Evolutionary conservation across 1,140 invertebrate species (phyloP).

Genomic region (Fopius arisanus): DNA sequence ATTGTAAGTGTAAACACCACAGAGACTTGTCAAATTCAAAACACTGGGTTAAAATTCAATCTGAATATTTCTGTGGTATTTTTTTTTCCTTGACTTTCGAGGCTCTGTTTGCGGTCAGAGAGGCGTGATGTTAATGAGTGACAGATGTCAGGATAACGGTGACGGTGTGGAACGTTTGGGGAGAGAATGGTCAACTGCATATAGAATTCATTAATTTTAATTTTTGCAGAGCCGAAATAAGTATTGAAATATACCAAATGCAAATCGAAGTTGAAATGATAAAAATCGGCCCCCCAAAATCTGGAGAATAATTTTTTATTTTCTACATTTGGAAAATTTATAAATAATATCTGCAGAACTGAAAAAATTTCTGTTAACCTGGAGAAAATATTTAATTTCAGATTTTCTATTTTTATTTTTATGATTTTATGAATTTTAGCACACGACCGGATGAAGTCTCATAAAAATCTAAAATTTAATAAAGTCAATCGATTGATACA

Average conservation of each 20-base stretch:
- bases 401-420: neutral
- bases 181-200: conserved; percentile 17
- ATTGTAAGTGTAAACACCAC: neutral
- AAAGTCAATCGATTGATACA: neutral
- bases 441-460: neutral
- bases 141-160: conserved; percentile 57
- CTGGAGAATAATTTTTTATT: too few species aligned
- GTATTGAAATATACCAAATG: neutral
- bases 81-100: conserved; percentile 30
- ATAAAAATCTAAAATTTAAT: too few species aligned
- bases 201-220: conserved; percentile 34
- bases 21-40: neutral
- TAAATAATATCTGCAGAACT: too few species aligned
- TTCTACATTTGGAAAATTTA: too few species aligned
- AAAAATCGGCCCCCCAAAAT: too few species aligned
- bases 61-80: neutral
- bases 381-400: too few species aligned
- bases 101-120: conserved; percentile 35
- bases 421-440: neutral
- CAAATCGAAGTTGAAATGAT: too few species aligned
- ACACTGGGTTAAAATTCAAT: neutral
- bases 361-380: too few species aligned
- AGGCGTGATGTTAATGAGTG: conserved; percentile 56
- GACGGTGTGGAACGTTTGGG: conserved; percentile 53
- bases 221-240: neutral